A percentile compares a stretch with the other conserved stretches of the same genome.
Evolutionary conservation across 30 jellyfish, hydroid and myxozoan genomes (phyloP).

Genomic region (Cassiopea xamachana): DNA sequence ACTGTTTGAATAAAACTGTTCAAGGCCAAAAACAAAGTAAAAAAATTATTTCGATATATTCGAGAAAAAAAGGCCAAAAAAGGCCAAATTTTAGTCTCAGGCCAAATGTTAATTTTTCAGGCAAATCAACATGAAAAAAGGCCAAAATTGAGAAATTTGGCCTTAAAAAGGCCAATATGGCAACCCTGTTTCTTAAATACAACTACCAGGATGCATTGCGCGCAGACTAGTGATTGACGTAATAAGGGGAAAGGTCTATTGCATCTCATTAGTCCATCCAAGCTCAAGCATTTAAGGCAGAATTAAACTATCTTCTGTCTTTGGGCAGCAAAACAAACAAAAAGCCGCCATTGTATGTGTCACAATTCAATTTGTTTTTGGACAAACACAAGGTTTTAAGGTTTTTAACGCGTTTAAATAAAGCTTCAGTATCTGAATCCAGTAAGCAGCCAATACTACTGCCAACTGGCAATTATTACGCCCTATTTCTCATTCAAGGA

Average conservation of each 20-base stretch:
- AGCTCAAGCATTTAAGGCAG: constrained; percentile 28
- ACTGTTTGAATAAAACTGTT: too few species aligned
- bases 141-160: too few species aligned
- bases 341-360: constrained; percentile 54
- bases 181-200: too few species aligned
- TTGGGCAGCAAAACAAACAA: background rate
- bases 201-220: too few species aligned
- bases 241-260: background rate
- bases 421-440: constrained; percentile 51
- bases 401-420: constrained; percentile 44
- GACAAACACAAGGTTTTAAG: constrained; percentile 59
- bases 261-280: constrained; percentile 51
- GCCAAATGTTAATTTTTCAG: too few species aligned
- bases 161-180: too few species aligned
- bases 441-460: constrained; percentile 61
- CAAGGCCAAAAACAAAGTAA: too few species aligned
- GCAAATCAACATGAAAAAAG: too few species aligned
- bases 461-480: constrained; percentile 43
- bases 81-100: too few species aligned
- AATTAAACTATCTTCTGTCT: constrained; percentile 37
- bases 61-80: too few species aligned
- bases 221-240: too few species aligned
- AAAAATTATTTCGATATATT: too few species aligned
- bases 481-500: constrained; percentile 33
- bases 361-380: constrained; percentile 56